Percentiles rank a stretch among this genome's conserved stretches.
These are phyloP conservation scores for Etia nguti DNA, from an alignment of 2,113 vertebrate species.

Conservation along the genomic window DNA sequence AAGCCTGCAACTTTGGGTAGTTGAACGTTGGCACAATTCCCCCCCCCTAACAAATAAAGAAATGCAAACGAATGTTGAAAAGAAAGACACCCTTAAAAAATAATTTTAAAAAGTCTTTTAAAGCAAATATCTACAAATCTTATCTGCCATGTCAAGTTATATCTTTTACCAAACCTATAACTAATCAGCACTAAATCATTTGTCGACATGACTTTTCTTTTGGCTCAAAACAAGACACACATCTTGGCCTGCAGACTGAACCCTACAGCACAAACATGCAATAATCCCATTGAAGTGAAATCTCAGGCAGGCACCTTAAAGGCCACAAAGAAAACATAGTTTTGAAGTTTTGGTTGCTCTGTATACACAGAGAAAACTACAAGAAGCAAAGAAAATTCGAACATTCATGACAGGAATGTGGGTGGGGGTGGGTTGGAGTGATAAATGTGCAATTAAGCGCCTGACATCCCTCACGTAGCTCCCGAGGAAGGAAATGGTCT, in stretches of 20 bases:
- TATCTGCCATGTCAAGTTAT: background rate
- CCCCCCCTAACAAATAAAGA: background rate
- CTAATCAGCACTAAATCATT: background rate
- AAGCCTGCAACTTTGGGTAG: background rate
- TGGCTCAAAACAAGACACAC: background rate
- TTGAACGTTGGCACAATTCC: background rate
- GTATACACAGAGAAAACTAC: background rate
- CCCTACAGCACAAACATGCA: background rate
- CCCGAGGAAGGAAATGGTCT: background rate
- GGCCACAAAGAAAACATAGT: background rate
- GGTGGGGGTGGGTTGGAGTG: background rate
- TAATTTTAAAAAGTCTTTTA: background rate
- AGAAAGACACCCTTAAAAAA: background rate
- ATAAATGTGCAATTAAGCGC: background rate
- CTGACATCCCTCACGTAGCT: background rate
- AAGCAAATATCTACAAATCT: background rate
- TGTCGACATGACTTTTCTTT: background rate
- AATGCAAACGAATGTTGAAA: background rate
- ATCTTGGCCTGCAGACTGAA: background rate
- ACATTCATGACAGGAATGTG: background rate
- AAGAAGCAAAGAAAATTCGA: background rate
- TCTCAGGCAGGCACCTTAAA: background rate
- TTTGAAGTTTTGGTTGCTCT: background rate
- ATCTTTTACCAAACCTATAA: background rate
- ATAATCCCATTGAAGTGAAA: background rate